Base-by-base conservation (phyloP, 2,113 vertebrate genomes). In the Elachura formosa region DNA sequence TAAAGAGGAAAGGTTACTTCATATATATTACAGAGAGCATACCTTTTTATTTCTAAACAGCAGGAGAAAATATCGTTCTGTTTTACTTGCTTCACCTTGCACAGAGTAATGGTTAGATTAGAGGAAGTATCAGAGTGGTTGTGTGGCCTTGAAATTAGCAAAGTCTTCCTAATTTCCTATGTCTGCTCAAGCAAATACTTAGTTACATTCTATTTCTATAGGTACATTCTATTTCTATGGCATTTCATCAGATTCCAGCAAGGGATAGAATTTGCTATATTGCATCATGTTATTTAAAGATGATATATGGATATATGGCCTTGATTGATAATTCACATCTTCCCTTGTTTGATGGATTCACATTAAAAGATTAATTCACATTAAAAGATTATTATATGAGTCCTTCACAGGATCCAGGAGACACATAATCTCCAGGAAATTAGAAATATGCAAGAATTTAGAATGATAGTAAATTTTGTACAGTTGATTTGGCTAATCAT, bases 391-490 rank as follows among this genome's bases (percentile, higher is more conserved):
- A 78, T 94, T 84, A 95, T 81, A 90, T 17, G 28, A 94, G 75
- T 95, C 79, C 59, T 76, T 84, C 41, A 89, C 61, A 73, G 90
- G 84, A 87, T 92, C 78, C 63, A 87, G 83, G 77, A 96, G 67
- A 64, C 29, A 82, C 19, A 11, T 25, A 31, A 20, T 81, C 77
- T 86, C 59, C 67, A 87, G 41, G 28, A n/a, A n/a, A n/a, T n/a
- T n/a, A n/a, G n/a, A n/a, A n/a, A 49, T 79, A 92, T 94, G 67
- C 22, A 71, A 84, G 88, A 97, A 96, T 95, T 86, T 74, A 84
- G 48, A 85, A 68, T 79, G 59, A 86, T 85, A 90, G 48, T 92
- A 92, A 62, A 68, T 61, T 96, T 95, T 83, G 5, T 67, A 2
- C 62, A 87, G 76, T 51, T 69, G 45, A 92, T 94, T 88, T 81